Evolutionary conservation across 2,888 invertebrate genomes (phyloP), one percentile per base, ranked within the genome.

Genomic region (Lasioglossum morio): DNA sequence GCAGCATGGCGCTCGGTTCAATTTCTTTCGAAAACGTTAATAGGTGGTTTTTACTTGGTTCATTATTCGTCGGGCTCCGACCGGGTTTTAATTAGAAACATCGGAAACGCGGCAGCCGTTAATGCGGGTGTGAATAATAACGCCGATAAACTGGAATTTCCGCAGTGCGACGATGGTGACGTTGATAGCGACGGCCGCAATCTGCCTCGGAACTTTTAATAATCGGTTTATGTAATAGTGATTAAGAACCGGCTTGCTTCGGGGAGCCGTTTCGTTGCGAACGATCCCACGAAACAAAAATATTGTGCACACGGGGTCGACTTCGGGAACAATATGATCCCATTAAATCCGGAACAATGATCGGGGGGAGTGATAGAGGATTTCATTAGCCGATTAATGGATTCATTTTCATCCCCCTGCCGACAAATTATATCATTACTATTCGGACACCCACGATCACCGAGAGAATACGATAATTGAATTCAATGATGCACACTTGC

Each of bases 31-130:
- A 34, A 30, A 34, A 69, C 75, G 66, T 63, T 53, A 69, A 30
- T 19, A 37, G 23, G 7, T 12, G 43, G 1, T 66, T 37, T 23
- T 46, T 73, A 63, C 74, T 48, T 40, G 75, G 12, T 27, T 70
- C 40, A 12, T 77, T 77, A 70, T 57, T 27, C 37, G 30, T 2
- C 8, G 37, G 23, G 37, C 27, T 14, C 27, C 8, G 8, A 48
- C 16, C 8, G 8, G 46, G 53, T 43, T 76, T 76, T 40, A 81
- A 81, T 77, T 72, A 60, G 57, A 81, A 74, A 48, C 37, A 66
- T 40, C 46, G 63, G 8, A 79, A 40, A 40, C 16, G 46, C 37
- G 4, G n/a, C 63, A 16, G 37, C 8, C 19, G 23, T 14, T 66
- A 46, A 27, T 73, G 73, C 48, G 19, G 48, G 23, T 10, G 48